These are phyloP conservation scores for Anguilla marmorata DNA, from an alignment of 2,797 vertebrate species.

Conservation along the genomic window DNA sequence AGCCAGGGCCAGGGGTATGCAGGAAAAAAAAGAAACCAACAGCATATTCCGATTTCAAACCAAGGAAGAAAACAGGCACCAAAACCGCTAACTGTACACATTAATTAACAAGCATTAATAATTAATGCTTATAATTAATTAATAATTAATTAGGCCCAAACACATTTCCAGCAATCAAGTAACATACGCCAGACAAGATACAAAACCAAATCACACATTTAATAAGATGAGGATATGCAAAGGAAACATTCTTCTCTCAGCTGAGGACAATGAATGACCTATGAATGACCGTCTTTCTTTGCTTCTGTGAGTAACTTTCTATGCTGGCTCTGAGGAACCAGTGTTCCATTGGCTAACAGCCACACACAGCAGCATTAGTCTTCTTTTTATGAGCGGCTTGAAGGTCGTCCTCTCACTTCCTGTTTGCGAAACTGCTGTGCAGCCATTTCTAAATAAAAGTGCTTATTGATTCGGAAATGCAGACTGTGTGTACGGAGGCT, in stretches of 20 bases:
- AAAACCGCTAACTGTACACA: not conserved
- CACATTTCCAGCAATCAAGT: not conserved
- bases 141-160: no score
- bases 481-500: not conserved
- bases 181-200: not conserved
- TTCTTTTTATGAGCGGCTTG: not conserved
- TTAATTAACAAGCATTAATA: no score
- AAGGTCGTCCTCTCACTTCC: not conserved
- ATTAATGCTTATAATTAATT: no score
- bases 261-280: not conserved
- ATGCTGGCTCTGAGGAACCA: not conserved
- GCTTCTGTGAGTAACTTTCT: not conserved
- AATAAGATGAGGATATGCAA: not conserved
- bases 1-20: not conserved
- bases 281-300: not conserved
- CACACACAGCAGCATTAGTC: not conserved
- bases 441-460: slow-evolving; percentile 9
- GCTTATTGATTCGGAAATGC: not conserved
- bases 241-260: not conserved
- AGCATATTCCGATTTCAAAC: not conserved
- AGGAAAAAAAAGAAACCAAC: not conserved
- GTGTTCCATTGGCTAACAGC: not conserved
- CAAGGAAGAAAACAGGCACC: not conserved
- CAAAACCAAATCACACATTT: not conserved
- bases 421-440: not conserved